Conservation (phyloP, 2,888 invertebrate species). For the Galerucella nymphaeae region DNA sequence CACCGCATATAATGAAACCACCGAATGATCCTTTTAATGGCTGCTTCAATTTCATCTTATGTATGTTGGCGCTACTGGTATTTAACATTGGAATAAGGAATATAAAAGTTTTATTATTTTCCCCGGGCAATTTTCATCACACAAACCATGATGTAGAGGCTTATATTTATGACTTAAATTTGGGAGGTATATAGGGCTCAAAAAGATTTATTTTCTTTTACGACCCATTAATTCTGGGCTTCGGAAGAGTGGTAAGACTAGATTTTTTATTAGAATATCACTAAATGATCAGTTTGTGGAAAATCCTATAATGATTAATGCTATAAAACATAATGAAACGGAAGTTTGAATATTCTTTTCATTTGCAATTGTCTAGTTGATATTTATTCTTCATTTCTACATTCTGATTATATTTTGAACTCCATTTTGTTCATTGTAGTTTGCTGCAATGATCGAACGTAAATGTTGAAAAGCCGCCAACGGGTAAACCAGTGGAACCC, state of each 20-base stretch:
- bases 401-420: too few relatives aligned
- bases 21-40: neutral
- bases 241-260: neutral
- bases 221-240: slow-evolving; percentile 29
- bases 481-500: too few relatives aligned
- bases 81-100: slow-evolving; percentile 30
- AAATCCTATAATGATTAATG: neutral
- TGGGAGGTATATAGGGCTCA: slow-evolving; percentile 30
- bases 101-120: slow-evolving; percentile 42
- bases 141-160: slow-evolving; percentile 29
- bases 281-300: slow-evolving; percentile 9
- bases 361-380: too few relatives aligned
- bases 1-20: neutral
- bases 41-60: neutral
- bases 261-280: slow-evolving; percentile 20
- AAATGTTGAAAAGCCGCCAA: too few relatives aligned
- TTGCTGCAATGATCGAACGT: too few relatives aligned
- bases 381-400: too few relatives aligned
- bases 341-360: neutral
- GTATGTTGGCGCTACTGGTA: slow-evolving; percentile 7
- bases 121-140: slow-evolving; percentile 40
- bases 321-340: neutral
- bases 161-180: slow-evolving; percentile 41
- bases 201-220: slow-evolving; percentile 33
- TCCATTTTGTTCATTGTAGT: too few relatives aligned